Percentiles rank a stretch among this genome's conserved stretches.
These are phyloP conservation scores for Ceratotherium simum DNA, from an alignment of 2,113 vertebrate species.

Conservation along the genomic window DNA sequence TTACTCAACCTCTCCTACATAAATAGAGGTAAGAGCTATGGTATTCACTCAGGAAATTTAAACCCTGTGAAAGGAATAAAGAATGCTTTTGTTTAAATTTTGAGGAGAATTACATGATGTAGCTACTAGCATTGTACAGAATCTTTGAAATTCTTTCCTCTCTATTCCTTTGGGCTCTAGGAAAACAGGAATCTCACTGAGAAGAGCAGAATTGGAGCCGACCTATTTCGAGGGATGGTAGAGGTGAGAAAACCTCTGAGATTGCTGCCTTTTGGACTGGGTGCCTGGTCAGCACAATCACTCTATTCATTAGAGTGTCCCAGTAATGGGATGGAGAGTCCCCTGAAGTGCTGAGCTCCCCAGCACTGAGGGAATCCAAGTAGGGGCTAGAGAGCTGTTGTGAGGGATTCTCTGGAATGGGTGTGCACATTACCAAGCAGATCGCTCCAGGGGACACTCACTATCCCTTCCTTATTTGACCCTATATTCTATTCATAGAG, in stretches of 20 bases:
- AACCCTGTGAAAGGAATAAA: not conserved
- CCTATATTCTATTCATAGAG: not conserved
- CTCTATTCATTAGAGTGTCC: not conserved
- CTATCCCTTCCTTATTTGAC: not conserved
- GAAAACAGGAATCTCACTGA: not conserved
- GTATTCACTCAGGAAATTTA: not conserved
- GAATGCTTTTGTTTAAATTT: too few relatives aligned
- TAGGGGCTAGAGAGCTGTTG: not conserved
- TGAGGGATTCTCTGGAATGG: too few relatives aligned
- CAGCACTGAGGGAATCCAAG: not conserved
- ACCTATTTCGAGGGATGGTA: not conserved
- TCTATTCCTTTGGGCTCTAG: not conserved
- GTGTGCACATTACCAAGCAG: too few relatives aligned
- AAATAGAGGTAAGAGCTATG: not conserved
- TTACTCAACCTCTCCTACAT: not conserved
- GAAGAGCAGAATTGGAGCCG: too few relatives aligned
- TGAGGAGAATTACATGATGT: not conserved
- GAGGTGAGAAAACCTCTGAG: not conserved
- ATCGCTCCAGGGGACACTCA: rapidly evolving
- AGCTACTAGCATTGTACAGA: not conserved
- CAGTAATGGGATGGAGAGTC: too few relatives aligned
- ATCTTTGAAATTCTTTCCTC: not conserved
- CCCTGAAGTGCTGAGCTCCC: too few relatives aligned
- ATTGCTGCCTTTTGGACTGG: not conserved
- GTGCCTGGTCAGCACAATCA: not conserved